Base-by-base conservation (phyloP, 2,888 invertebrate species). In the Prosapia bicincta region DNA sequence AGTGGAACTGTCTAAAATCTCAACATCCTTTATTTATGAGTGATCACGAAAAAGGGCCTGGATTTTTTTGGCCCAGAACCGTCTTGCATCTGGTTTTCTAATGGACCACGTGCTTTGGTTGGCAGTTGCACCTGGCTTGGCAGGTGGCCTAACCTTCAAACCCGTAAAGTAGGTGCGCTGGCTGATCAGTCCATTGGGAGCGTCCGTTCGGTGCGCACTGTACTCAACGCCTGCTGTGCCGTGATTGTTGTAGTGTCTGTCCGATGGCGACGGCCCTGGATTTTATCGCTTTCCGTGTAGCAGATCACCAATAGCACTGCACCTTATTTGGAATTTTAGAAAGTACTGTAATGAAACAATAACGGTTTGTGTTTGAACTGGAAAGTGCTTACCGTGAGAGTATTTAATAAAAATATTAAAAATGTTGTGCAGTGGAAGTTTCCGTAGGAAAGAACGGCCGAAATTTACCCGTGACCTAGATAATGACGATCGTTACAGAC, bases 361-460 rank as follows among this genome's bases (percentile, higher is more conserved):
- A 54, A 20, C 20, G n/a, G 54, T 54, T 54, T 54, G n/a, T 54
- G 54, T 54, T 3, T 3, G 13, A 54, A 5, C 10, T 54, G 20
- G 20, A n/a, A n/a, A n/a, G n/a, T n/a, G n/a, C n/a, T n/a, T n/a
- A n/a, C n/a, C n/a, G n/a, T n/a, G n/a, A n/a, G n/a, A n/a, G n/a
- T 9, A 28, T 9, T 38, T 13, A 13, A 38, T 15, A 13, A 9
- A 13, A 38, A 38, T 28, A 28, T 6, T 38, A 7, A 71, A 54
- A 72, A 72, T 72, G 72, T 26, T 72, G 66, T 72, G 72, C 66
- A 28, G 66, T 3, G 72, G 72, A 9, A 72, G 72, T 72, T 72
- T 72, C 15, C 66, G 72, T 15, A 65, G 72, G 9, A 72, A 72
- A 24, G 72, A 72, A 54, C 66, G 72, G 7, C 72, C 72, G 15